These are phyloP conservation scores for Ctenoplectra terminalis DNA, from an alignment of 1,140 invertebrate species.

Conservation along the genomic window DNA sequence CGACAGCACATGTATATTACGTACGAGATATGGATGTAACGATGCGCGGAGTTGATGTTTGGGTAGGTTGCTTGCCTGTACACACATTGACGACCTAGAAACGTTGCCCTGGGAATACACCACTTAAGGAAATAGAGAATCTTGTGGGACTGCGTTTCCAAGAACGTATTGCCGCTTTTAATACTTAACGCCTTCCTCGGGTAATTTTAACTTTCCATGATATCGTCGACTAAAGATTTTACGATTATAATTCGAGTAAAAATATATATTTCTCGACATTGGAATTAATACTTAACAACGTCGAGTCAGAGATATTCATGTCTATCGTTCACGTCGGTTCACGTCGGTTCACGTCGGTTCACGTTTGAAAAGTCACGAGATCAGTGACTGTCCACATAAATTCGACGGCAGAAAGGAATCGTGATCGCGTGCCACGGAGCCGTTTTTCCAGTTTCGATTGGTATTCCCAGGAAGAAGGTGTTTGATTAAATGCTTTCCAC, in stretches of 20 bases:
- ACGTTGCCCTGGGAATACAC: neutral
- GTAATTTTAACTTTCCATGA: neutral
- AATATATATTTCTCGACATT: neutral
- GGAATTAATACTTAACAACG: neutral
- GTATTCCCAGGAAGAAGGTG: constrained; percentile 41
- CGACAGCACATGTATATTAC: neutral
- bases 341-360: neutral
- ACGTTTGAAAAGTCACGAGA: constrained; percentile 17
- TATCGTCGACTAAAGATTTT: neutral
- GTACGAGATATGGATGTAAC: constrained; percentile 24
- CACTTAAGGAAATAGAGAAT: neutral
- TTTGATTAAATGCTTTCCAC: constrained; percentile 51
- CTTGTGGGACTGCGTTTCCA: neutral
- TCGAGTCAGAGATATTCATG: neutral
- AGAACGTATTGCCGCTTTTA: neutral
- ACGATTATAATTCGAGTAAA: neutral
- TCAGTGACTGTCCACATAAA: neutral
- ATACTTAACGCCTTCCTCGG: neutral
- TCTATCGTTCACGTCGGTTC: neutral
- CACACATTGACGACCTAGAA: neutral
- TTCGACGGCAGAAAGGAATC: constrained; percentile 15
- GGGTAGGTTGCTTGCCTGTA: neutral
- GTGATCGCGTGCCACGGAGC: constrained; percentile 27
- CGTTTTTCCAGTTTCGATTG: constrained; percentile 60
- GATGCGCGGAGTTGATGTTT: neutral